Conservation (phyloP, 2,113 vertebrate species). For the Pycnonotus jocosus region DNA sequence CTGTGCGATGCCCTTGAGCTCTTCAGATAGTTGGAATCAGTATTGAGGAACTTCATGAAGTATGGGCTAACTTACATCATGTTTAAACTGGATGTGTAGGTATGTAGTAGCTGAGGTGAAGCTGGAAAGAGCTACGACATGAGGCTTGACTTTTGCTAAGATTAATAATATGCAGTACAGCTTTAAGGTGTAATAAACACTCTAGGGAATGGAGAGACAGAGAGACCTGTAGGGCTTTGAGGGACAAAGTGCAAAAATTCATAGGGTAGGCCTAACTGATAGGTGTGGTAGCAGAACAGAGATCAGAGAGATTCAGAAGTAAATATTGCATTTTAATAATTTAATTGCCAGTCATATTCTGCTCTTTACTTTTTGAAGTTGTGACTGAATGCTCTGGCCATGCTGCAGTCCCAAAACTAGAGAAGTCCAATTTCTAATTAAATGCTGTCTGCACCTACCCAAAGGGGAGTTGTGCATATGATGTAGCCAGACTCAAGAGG, state of each 20-base stretch:
- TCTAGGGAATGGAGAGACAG: neutral
- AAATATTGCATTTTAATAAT: neutral
- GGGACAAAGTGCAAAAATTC: neutral
- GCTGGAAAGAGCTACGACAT: neutral
- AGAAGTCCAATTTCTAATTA: neutral
- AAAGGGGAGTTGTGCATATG: neutral
- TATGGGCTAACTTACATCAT: neutral
- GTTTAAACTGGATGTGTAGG: neutral
- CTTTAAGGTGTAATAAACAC: neutral
- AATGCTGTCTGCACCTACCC: neutral
- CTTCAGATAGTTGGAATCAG: neutral
- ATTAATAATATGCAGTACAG: accelerated
- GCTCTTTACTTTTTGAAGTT: neutral
- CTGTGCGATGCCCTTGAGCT: neutral
- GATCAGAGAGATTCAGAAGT: neutral
- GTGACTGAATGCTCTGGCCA: neutral
- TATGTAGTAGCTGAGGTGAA: neutral
- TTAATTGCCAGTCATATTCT: neutral
- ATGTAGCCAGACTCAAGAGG: neutral
- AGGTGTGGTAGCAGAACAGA: neutral
- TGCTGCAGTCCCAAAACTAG: neutral
- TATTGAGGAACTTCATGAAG: neutral
- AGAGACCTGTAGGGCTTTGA: neutral
- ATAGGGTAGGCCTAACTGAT: neutral
- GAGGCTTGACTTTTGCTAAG: neutral